Evolutionary conservation across 1,140 invertebrate species (phyloP).

Genomic region (Cydia strobilella): DNA sequence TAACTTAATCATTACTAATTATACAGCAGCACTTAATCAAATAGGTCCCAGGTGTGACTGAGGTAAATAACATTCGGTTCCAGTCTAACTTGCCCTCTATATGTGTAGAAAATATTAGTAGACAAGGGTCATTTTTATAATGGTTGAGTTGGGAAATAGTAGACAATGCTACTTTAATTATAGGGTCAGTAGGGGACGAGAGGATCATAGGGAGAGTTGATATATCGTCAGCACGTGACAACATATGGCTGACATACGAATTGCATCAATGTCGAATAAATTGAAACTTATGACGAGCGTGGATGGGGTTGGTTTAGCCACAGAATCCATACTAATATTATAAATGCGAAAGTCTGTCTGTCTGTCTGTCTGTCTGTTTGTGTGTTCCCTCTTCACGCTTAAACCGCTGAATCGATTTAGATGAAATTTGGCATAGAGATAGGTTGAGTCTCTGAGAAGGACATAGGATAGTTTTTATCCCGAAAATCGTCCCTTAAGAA

Average conservation of each 20-base stretch:
- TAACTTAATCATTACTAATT: constrained; percentile 8
- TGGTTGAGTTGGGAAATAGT: neutral
- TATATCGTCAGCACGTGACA: neutral
- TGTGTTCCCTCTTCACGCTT: no score
- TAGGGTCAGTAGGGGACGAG: neutral
- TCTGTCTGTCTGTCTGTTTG: no score
- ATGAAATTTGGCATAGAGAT: no score
- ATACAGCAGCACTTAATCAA: neutral
- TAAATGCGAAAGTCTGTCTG: no score
- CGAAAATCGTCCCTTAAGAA: no score
- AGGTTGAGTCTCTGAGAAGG: no score
- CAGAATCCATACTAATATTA: no score
- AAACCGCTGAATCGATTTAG: no score
- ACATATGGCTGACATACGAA: neutral
- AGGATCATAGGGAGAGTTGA: neutral
- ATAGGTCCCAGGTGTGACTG: neutral
- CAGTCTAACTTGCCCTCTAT: neutral
- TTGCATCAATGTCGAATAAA: constrained; percentile 1
- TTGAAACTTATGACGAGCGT: constrained; percentile 1
- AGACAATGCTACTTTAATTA: neutral
- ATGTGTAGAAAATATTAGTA: neutral
- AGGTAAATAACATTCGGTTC: neutral
- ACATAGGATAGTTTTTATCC: no score
- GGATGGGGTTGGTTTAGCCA: neutral
- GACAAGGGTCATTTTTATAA: neutral